Base-by-base conservation (phyloP, 2,888 invertebrate species). In the Serripes groenlandicus region DNA sequence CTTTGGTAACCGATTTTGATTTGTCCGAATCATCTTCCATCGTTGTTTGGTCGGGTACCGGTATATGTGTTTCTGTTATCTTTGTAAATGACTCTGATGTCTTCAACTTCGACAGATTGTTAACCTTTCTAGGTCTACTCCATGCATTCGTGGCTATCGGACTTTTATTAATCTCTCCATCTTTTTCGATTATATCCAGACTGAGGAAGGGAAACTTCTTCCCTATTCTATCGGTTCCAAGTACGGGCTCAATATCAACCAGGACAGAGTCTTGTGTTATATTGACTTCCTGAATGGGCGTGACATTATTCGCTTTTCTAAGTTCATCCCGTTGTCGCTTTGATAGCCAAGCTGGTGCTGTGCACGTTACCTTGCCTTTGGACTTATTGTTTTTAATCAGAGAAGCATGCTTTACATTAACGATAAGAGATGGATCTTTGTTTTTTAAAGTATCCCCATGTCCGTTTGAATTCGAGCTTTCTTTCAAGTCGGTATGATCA, bases 171-270 rank as follows among this genome's bases (percentile, higher is more conserved):
- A 49, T n/a, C 4, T 66, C 21, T 5, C 5, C 28, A 30, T 68
- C 15, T 18, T n/a, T 37, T 21, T 58, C 58, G 0, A 0, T 23
- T 34, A 30, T 15, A 28, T 78, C 74, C 34, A 70, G 23, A 64
- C 54, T 79, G 0, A 81, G 74, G 30, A 81, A 81, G 21, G 77
- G 81, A 54, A 81, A 81, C 60, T 64, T 81, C 62, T 81, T 81
- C 7, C 73, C 74, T 26, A 81, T 49, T 71, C 77, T 81, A 58
- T 81, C 77, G 4, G 70, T 56, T 30, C 64, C 81, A 30, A 81
- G 52, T n/a, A 81, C 64, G 11, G 81, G 81, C 34, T 81, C 77
- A 62, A 69, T 58, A 58, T 81, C 81, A 26, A 66, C 34, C 0
- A 66, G 1, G 1, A 34, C 35, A 7, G 66, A 66, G 23, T 56